Conservation (phyloP, 2,888 invertebrate species). For the Imbricaverruca yamaguchii region DNA sequence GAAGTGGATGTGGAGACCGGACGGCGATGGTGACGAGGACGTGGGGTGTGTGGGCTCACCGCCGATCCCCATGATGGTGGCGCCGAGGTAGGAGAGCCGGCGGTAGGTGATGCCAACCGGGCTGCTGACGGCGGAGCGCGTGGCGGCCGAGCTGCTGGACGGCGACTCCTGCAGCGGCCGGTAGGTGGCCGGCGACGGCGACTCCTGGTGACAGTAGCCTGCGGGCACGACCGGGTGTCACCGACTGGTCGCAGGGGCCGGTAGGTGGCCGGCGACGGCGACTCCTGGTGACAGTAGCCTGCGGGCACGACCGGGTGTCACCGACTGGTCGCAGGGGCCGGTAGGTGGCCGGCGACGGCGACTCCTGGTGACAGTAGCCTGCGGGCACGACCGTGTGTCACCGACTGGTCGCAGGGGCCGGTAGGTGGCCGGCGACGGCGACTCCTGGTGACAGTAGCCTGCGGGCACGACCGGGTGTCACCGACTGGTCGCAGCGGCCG, state of each 20-base stretch:
- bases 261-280: neutral
- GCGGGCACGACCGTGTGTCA: neutral
- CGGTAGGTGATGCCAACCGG: neutral
- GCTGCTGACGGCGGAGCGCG: neutral
- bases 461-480: neutral
- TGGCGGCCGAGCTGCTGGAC: neutral
- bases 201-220: slow-evolving; percentile 4
- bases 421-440: neutral
- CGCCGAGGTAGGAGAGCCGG: slow-evolving; percentile 86
- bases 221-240: neutral
- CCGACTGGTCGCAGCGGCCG: too few relatives aligned
- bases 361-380: slow-evolving; percentile 4
- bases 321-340: too few relatives aligned
- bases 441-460: slow-evolving; percentile 4
- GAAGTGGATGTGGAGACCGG: too few relatives aligned
- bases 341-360: neutral
- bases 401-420: too few relatives aligned
- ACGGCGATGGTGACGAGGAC: too few relatives aligned
- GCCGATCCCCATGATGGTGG: slow-evolving; percentile 95
- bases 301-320: neutral
- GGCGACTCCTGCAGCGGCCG: neutral
- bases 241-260: too few relatives aligned
- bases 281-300: slow-evolving; percentile 4
- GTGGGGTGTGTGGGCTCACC: slow-evolving; percentile 47
- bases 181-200: neutral